Evolutionary conservation across 92 coral and sea anemone species (phyloP), one percentile per base, ranked within the genome.

Genomic region (Parazoanthus darwini): DNA sequence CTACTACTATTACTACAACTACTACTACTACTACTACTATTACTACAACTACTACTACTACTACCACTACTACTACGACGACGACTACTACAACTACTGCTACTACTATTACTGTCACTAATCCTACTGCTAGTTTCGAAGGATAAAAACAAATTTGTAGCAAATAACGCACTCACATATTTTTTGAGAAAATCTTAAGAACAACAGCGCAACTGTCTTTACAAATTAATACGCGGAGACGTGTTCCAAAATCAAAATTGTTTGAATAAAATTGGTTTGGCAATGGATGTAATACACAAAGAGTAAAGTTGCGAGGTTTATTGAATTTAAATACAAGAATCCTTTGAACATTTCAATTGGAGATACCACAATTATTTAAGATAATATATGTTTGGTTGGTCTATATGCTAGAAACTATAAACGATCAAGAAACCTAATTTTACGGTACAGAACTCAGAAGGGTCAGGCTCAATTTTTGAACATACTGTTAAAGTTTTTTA

Each of bases 1-100:
- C 59, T 43, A 46, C 59, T 78, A 44, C 81, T 78, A 22, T 0
- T 78, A 43, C 80, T 77, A 11, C 56, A 39, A 11, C 80, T 77
- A 43, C 80, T 42, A 14, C 59, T 77, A 8, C 36, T 77, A 22
- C 81, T 77, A 37, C 36, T 77, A 22, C 54, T 76, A 42, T 13
- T 76, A 76, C 54, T 76, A 39, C 54, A 39, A 76, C 51, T 76
- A 76, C 80, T 76, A 76, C 80, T 76, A 76, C 80, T 15, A 74
- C 78, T 74, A 74, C 44, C 33, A 74, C 78, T 74, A 36, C 78
- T 74, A 36, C 78, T 74, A 39, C 42, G 0, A 39, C 42, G 33
- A 29, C 33, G 33, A 29, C 33, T 0, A 29, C 33, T 29, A 29
- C 33, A 29, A 29, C 33, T 29, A 29, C 33, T 29, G 25, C 51